phyloP scores from a whole-genome alignment of 2,888 invertebrate genomes.

The Micropterix aruncella region DNA sequence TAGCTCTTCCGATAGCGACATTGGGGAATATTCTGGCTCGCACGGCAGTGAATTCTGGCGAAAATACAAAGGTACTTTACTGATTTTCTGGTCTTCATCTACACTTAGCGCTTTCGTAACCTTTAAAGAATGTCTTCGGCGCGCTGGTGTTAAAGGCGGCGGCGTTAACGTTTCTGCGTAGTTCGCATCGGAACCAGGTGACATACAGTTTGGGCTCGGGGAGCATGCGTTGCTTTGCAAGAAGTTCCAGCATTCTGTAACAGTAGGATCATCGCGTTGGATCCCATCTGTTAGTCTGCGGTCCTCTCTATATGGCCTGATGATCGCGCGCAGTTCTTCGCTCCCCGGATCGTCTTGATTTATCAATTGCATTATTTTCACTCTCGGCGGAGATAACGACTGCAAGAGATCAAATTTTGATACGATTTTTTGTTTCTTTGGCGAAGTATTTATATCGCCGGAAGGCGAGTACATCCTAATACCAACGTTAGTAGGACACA shows the following conservation, averaged over 20 bases:
- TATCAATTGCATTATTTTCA: conserved; percentile 28
- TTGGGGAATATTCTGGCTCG: background rate
- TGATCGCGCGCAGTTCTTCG: conserved; percentile 30
- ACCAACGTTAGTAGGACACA: conserved; percentile 20
- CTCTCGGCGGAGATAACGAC: conserved; percentile 25
- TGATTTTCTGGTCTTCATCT: background rate
- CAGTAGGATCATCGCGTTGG: conserved; percentile 31
- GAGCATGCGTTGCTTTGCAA: conserved; percentile 27
- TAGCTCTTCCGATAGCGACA: conserved; percentile 22
- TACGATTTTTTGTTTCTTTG: conserved; percentile 25
- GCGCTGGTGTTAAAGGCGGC: conserved; percentile 5
- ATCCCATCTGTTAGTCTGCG: conserved; percentile 8
- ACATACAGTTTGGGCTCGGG: conserved; percentile 21
- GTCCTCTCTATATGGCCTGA: conserved; percentile 18
- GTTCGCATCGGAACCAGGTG: conserved; percentile 15
- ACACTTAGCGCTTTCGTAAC: too few species aligned
- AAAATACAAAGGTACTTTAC: background rate
- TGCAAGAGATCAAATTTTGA: conserved; percentile 25
- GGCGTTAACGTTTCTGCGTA: conserved; percentile 8
- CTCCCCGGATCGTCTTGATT: conserved; percentile 28
- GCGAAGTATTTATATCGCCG: conserved; percentile 25
- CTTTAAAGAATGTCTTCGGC: too few species aligned
- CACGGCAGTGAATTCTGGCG: background rate
- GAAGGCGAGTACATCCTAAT: conserved; percentile 27
- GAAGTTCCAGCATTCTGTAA: too few species aligned